phyloP scores from a whole-genome alignment of 2,113 vertebrate species.

The Centropus bengalensis region DNA sequence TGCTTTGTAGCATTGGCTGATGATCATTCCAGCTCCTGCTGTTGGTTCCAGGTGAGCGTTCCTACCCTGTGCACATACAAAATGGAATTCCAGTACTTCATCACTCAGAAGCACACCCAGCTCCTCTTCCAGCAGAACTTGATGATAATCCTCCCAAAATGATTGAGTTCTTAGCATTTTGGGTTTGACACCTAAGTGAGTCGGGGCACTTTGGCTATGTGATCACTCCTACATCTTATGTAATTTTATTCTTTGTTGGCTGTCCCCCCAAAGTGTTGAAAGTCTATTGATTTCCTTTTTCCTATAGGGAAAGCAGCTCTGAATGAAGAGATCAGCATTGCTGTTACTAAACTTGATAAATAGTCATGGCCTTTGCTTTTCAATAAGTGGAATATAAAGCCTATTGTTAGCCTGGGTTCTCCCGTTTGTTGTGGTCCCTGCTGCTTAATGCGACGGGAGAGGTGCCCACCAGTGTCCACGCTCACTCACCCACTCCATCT shows the following conservation, averaged over 20 bases:
- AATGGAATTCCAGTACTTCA: background rate
- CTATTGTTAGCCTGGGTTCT: background rate
- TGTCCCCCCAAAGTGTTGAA: background rate
- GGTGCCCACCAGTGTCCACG: background rate
- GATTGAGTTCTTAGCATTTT: background rate
- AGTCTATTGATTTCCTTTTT: background rate
- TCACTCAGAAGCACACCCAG: background rate
- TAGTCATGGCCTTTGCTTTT: background rate
- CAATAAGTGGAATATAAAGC: background rate
- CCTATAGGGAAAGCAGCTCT: background rate
- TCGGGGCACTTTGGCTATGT: background rate
- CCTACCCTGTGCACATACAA: background rate
- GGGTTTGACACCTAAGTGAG: background rate
- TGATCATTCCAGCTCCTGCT: background rate
- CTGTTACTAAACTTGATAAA: background rate
- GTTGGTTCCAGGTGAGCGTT: background rate
- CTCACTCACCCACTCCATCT: background rate
- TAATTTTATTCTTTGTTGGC: background rate
- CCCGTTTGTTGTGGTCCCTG: fast-evolving
- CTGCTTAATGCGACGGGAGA: too few relatives aligned
- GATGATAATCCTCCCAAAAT: fast-evolving
- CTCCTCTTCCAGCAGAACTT: background rate
- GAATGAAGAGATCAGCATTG: background rate
- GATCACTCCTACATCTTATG: background rate
- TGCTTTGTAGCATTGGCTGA: fast-evolving